Evolutionary conservation across 2,797 vertebrate genomes (phyloP), one percentile per base, ranked within the genome.

Genomic region (Discoglossus pictus): DNA sequence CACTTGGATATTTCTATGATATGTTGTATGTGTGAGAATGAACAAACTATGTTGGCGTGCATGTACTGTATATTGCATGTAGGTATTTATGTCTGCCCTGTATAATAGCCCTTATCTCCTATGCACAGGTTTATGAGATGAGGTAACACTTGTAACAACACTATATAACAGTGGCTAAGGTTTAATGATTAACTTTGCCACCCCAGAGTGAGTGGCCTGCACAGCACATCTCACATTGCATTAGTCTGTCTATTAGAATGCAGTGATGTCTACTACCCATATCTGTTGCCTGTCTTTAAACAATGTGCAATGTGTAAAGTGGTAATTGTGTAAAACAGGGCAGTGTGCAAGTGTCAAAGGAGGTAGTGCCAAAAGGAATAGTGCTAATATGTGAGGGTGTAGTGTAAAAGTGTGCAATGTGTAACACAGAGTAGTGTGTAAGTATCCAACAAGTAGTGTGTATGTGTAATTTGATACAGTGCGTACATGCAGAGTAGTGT

Each of bases 151-250:
- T 62, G 67, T 54, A 21, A 69, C 62, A 62, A 47, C 48, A 53
- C 59, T 55, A 69, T 62, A 54, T 50, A 23, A 61, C 25, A n/a
- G n/a, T n/a, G n/a, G n/a, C n/a, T n/a, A n/a, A 61, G 56, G 50
- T 40, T 62, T 62, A 69, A 62, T 69, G 1, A 69, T 69, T 69
- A 69, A 69, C 59, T 8, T n/a, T 16, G 59, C 67, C 67, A 21
- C 67, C 35, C 67, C 67, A 10, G 42, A 25, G 58, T 62, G 51
- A 58, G 51, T 69, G 67, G 40, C 42, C 27, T 35, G 42, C 67
- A 47, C 18, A 47, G 2, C 15, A 44, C 42, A 44, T n/a, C 46
- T 38, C 13, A n/a, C n/a, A n/a, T n/a, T n/a, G n/a, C n/a, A n/a
- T n/a, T n/a, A n/a, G n/a, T n/a, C n/a, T n/a, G n/a, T n/a, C n/a